A percentile compares a stretch with the other conserved stretches of the same genome.
These are phyloP conservation scores for Drosophila mayri DNA, from an alignment of 1,140 invertebrate genomes.

Conservation along the genomic window DNA sequence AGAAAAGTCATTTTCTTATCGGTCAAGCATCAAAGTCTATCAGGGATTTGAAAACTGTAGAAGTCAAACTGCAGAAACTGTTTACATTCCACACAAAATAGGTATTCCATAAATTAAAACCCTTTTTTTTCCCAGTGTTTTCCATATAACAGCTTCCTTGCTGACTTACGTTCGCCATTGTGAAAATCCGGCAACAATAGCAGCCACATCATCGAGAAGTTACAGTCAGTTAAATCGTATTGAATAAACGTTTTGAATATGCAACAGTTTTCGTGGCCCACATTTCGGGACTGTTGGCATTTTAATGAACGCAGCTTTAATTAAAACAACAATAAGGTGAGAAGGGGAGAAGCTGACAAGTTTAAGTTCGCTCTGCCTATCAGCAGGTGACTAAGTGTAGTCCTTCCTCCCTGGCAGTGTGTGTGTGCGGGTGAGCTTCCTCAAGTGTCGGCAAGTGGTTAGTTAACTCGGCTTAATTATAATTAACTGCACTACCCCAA, in stretches of 20 bases:
- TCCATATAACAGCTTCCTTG: neutral
- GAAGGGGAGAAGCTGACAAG: conserved; percentile 21
- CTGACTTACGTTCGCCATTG: conserved; percentile 1
- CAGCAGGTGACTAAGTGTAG: conserved; percentile 25
- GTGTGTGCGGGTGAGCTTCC: conserved; percentile 1
- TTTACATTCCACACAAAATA: neutral
- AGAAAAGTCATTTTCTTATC: conserved; percentile 21
- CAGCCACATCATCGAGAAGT: conserved; percentile 6
- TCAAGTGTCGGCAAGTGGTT: conserved; percentile 71
- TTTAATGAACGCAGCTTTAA: conserved; percentile 77
- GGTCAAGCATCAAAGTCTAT: conserved; percentile 12
- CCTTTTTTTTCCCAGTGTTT: neutral
- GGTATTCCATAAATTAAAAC: neutral
- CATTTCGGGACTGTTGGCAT: conserved; percentile 49
- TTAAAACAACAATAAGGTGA: conserved; percentile 36
- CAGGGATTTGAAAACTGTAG: neutral
- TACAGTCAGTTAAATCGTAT: conserved; percentile 52
- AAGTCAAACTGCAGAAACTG: neutral
- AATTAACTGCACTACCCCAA: conserved; percentile 82
- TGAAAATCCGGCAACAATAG: conserved; percentile 6
- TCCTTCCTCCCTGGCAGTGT: neutral
- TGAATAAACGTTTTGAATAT: conserved; percentile 76
- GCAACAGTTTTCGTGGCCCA: conserved; percentile 77
- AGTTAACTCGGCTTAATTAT: conserved; percentile 84
- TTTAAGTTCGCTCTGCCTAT: conserved; percentile 43